These are phyloP conservation scores for Bos taurus DNA, from an alignment of 2,113 vertebrate genomes.

Conservation along the genomic window ARS-UCD2.0 NC_037355.1:3567501-3568000, in stretches of 20 bases:
- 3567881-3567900: too few species aligned
- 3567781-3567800: neutral
- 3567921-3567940: neutral
- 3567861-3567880: accelerated
- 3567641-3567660: neutral
- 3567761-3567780: neutral
- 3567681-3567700: neutral
- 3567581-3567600: neutral
- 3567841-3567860: neutral
- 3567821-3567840: accelerated
- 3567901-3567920: neutral
- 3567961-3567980: neutral
- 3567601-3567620: neutral
- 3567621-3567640: neutral
- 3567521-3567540: neutral
- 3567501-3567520: accelerated
- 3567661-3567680: neutral
- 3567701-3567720: neutral
- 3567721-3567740: neutral
- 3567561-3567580: neutral
- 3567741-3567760: neutral
- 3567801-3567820: neutral
- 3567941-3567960: neutral
- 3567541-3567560: neutral
- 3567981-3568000: neutral